Base-by-base conservation (phyloP, 2,797 vertebrate species). In the Sparidentex hasta region DNA sequence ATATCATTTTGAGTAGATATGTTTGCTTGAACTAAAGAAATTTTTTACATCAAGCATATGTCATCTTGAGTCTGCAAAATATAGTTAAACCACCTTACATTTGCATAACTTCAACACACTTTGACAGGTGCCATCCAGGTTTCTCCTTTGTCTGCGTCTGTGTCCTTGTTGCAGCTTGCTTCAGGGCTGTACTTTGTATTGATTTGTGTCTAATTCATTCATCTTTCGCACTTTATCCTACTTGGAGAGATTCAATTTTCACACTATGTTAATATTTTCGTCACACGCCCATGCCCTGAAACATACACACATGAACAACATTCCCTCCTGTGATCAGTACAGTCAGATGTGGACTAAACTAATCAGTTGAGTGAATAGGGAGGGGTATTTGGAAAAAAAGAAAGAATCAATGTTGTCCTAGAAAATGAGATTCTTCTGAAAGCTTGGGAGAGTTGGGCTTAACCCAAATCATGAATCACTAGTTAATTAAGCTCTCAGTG, bases 381-480 rank as follows among this genome's bases (percentile, higher is more conserved):
- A 71, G 61, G 56, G 25, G n/a, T 65, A 55, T 77, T 76, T 84
- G 56, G n/a, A n/a, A n/a, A 65, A 70, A 58, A 75, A 84, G 81
- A 84, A 71, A 61, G 29, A 87, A 77, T 90, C 86, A 91, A 85
- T 89, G 88, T 82, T 83, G 79, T 87, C 75, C 41, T 56, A 73
- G 85, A 87, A 87, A 87, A 93, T 89, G 16, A 84, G 86, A 78
- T 88, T 89, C 71, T 84, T 85, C 78, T 84, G 66, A 85, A 90
- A 88, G 83, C 87, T 83, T 74, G 25, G 59, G 61, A 88, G 86
- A 86, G 68, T 82, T 87, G 78, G 80, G 68, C 68, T 81, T 74
- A 83, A 76, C 82, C 87, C 78, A 89, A 88, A 87, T 88, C 71
- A 91, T 88, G 83, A 91, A 90, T 91, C 80, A 87, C 85, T 83